Evolutionary conservation across 1,140 invertebrate genomes (phyloP).

Genomic region (Zaprionus ornatus): DNA sequence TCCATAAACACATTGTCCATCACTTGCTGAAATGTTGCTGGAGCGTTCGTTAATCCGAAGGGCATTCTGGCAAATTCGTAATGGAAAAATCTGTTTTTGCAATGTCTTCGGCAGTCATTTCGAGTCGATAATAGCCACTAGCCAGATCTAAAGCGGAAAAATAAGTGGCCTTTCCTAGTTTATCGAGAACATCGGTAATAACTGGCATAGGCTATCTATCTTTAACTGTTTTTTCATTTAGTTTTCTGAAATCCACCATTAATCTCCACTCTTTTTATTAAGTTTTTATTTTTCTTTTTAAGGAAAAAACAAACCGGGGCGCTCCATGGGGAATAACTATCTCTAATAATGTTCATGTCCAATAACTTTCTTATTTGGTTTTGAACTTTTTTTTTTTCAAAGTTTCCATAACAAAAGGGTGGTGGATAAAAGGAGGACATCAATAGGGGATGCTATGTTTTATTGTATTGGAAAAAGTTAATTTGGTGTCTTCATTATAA

Average conservation of each 20-base stretch:
- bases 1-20: too few species aligned
- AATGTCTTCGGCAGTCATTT: too few species aligned
- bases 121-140: too few species aligned
- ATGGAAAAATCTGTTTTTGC: too few species aligned
- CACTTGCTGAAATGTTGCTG: too few species aligned
- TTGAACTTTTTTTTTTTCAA: conserved; percentile 70
- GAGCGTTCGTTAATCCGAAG: too few species aligned
- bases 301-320: conserved; percentile 51
- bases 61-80: too few species aligned
- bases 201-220: conserved; percentile 85
- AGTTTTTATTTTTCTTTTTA: conserved; percentile 47
- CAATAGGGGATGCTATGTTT: conserved; percentile 54
- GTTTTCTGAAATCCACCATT: conserved; percentile 36
- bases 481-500: conserved; percentile 35
- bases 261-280: conserved; percentile 67
- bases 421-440: conserved; percentile 53
- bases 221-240: conserved; percentile 57
- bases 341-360: conserved; percentile 18
- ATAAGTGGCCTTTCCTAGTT: too few species aligned
- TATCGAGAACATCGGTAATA: conserved; percentile 84
- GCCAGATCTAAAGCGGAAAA: too few species aligned
- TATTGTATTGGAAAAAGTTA: conserved; percentile 48
- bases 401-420: conserved; percentile 74
- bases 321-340: conserved; percentile 37
- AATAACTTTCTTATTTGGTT: too few species aligned